Evolutionary conservation across 2,797 vertebrate genomes (phyloP).

Genomic region (Chloroceryle amazona): DNA sequence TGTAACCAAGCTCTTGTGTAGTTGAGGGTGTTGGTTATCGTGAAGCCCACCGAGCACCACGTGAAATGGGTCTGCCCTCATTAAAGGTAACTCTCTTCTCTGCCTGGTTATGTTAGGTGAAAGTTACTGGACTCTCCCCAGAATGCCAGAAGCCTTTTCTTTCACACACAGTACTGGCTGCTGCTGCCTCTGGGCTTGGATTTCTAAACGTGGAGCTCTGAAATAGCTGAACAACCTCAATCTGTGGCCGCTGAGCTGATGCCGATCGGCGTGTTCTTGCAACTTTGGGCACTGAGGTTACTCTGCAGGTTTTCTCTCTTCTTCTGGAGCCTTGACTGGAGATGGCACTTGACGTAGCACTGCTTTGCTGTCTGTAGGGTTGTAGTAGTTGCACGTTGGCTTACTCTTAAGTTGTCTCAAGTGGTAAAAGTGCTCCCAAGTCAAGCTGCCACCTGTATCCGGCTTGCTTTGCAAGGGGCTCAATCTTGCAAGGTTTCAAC

Average conservation of each 20-base stretch:
- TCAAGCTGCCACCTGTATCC: neutral
- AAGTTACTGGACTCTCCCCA: neutral
- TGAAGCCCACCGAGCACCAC: too few species aligned
- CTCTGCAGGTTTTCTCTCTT: neutral
- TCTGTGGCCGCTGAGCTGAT: neutral
- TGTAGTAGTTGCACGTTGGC: neutral
- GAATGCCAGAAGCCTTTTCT: neutral
- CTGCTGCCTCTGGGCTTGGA: neutral
- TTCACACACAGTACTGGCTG: neutral
- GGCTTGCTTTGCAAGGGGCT: neutral
- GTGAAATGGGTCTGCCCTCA: neutral
- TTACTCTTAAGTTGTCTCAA: neutral
- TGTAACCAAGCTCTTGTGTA: neutral
- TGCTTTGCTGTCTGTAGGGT: neutral
- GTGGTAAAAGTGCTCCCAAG: neutral
- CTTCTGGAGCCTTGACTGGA: neutral
- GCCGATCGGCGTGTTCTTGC: neutral
- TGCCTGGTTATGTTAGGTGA: neutral
- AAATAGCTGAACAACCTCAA: rapidly evolving
- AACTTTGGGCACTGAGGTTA: neutral
- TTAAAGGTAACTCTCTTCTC: neutral
- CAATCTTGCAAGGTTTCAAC: neutral
- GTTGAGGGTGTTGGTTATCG: neutral
- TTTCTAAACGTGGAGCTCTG: neutral
- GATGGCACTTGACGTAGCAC: neutral